Evolutionary conservation across 2,797 vertebrate species (phyloP).

Genomic region (Hafferia zeledoni): DNA sequence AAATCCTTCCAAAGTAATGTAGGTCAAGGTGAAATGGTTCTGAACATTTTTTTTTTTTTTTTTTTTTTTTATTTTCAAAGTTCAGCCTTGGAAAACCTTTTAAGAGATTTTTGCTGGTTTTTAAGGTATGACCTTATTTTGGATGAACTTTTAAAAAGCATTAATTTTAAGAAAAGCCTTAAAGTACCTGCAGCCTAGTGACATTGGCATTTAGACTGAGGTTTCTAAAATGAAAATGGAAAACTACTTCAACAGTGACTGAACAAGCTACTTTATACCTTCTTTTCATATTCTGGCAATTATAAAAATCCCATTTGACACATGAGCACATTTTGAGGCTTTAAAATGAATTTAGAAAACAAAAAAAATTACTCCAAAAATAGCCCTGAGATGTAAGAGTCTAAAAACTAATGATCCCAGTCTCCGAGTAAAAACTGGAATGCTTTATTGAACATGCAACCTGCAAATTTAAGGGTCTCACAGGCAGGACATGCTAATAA

Average conservation of each 20-base stretch:
- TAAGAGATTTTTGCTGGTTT: background rate
- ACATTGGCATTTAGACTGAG: background rate
- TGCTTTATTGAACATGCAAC: too few relatives aligned
- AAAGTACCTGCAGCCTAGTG: background rate
- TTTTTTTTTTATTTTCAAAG: background rate
- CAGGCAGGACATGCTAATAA: too few relatives aligned
- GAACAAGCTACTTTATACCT: background rate
- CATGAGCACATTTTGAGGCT: background rate
- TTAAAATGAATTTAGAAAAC: background rate
- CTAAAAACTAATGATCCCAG: too few relatives aligned
- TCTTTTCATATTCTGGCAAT: background rate
- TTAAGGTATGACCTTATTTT: slow-evolving; percentile 6
- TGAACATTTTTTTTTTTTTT: background rate
- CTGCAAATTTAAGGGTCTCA: too few relatives aligned
- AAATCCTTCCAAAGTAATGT: slow-evolving; percentile 11
- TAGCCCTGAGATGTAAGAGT: background rate
- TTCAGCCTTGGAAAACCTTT: slow-evolving; percentile 2
- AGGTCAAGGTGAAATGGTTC: slow-evolving; percentile 9
- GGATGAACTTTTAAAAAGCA: slow-evolving; percentile 8
- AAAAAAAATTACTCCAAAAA: background rate
- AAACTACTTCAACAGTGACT: background rate
- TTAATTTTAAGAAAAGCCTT: slow-evolving; percentile 14
- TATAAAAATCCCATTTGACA: background rate
- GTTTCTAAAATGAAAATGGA: slow-evolving; percentile 17
- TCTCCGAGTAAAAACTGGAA: too few relatives aligned